These are phyloP conservation scores for Pseudonaja textilis DNA, from an alignment of 2,113 vertebrate genomes.

Conservation along the genomic window DNA sequence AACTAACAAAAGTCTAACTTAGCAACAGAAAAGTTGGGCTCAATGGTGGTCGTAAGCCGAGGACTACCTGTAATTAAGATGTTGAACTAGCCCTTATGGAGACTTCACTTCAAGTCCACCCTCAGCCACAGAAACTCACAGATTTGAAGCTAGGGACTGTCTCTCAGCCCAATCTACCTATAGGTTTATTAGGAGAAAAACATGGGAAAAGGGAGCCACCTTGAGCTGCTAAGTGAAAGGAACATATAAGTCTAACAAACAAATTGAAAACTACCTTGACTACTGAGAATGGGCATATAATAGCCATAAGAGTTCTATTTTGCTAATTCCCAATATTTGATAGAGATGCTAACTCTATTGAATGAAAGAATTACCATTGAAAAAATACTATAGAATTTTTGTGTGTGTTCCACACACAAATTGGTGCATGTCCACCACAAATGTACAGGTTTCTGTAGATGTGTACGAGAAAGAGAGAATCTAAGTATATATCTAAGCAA, in stretches of 20 bases:
- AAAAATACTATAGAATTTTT: not conserved
- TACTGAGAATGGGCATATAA: not conserved
- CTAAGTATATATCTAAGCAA: not conserved
- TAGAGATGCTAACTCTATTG: not conserved
- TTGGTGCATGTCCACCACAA: not conserved
- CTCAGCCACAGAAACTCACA: not conserved
- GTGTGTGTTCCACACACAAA: not conserved
- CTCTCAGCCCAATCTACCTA: not conserved
- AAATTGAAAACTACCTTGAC: not conserved
- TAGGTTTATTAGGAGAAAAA: not conserved
- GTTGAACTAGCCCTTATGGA: not conserved
- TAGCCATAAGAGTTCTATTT: not conserved
- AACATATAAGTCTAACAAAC: not conserved
- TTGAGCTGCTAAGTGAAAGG: not conserved
- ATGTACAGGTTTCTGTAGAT: not conserved
- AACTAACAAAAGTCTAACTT: not conserved
- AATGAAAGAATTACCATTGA: not conserved
- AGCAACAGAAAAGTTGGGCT: not conserved
- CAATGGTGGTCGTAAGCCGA: not conserved
- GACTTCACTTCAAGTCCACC: not conserved
- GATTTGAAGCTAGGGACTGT: not conserved
- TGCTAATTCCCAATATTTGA: not conserved
- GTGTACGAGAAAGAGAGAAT: not conserved
- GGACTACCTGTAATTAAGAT: not conserved
- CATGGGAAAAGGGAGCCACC: not conserved